phyloP scores from a whole-genome alignment of 2,888 invertebrate species.

The Aquatica leii region DNA sequence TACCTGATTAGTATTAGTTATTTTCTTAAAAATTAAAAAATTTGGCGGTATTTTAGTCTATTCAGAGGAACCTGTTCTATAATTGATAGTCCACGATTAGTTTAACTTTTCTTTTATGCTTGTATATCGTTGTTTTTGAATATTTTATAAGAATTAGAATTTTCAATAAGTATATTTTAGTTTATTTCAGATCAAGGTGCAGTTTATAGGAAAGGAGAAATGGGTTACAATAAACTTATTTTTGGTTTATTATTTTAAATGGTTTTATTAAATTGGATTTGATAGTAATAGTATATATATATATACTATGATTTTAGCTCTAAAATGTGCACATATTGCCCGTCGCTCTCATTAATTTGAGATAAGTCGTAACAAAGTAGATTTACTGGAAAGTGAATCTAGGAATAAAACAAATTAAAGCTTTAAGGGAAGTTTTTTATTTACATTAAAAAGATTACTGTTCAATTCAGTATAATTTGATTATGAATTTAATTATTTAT shows the following conservation, averaged over 20 bases:
- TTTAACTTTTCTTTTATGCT: slow-evolving; percentile 62
- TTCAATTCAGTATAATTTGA: slow-evolving; percentile 50
- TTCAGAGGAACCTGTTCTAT: slow-evolving; percentile 75
- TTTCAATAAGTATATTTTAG: slow-evolving; percentile 61
- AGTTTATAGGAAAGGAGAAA: slow-evolving; percentile 71
- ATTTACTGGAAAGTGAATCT: slow-evolving; percentile 78
- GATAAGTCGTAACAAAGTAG: slow-evolving; percentile 87
- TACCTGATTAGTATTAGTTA: slow-evolving; percentile 67
- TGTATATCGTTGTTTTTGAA: slow-evolving; percentile 60
- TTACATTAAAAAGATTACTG: slow-evolving; percentile 65
- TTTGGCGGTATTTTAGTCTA: slow-evolving; percentile 75
- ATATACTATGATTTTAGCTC: no score
- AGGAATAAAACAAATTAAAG: slow-evolving; percentile 70
- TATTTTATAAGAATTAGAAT: slow-evolving; percentile 62
- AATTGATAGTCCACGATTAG: slow-evolving; percentile 72
- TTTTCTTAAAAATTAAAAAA: slow-evolving; percentile 73
- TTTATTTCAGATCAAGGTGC: slow-evolving; percentile 76
- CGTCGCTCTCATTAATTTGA: slow-evolving; percentile 76
- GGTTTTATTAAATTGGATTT: slow-evolving; percentile 70
- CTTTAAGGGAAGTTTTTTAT: slow-evolving; percentile 69
- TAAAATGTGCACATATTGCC: slow-evolving; percentile 82
- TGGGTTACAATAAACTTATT: slow-evolving; percentile 72
- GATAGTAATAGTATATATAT: no score
- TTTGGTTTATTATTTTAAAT: slow-evolving; percentile 62
- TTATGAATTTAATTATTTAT: slow-evolving; percentile 36